Base-by-base conservation (phyloP, 2,888 invertebrate species). In the Calliopum simillimum region DNA sequence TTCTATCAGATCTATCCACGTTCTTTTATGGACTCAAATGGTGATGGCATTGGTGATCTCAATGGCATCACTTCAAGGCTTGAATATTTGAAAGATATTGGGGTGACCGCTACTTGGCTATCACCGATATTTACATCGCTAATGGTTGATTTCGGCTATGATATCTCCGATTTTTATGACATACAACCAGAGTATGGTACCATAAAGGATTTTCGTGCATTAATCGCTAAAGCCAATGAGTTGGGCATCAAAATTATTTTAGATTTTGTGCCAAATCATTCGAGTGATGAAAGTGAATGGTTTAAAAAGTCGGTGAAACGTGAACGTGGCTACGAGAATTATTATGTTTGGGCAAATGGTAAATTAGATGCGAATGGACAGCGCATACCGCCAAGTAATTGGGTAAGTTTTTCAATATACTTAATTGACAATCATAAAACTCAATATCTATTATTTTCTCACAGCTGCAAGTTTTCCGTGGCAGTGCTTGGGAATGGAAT, bases 1-100 rank as follows among this genome's bases (percentile, higher is more conserved):
- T 89, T 93, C 78, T 95, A 95, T 83, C 93, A 94, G 82, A 90
- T 94, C 44, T 92, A 93, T 79, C 91, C 93, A 0, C 88, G 91
- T 75, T 92, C 94, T 1, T 95, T 93, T 86, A 89, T 89, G 82
- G 95, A 96, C 82, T 90, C 90, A 21, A 85, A 93, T 80, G 91
- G 90, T 1, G 92, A 94, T 84, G 94, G 94, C 3, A 87, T 92
- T 53, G 89, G 89, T 19, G 89, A 89, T 78, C 76, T 89, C 13
- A 89, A 88, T 73, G 89, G 89, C 86, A 84, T 91, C 51, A 87
- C 87, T 2, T 86, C 88, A 14, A 88, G 88, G 65, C 73, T 88
- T 2, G 86, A 88, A 21, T 89, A 91, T 75, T 78, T 92, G 11
- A 81, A 81, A 2, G 87, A 89, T 43, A 79, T 90, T 23, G 89